phyloP scores from a whole-genome alignment of 2,113 vertebrate genomes.

The Scatophagus argus region DNA sequence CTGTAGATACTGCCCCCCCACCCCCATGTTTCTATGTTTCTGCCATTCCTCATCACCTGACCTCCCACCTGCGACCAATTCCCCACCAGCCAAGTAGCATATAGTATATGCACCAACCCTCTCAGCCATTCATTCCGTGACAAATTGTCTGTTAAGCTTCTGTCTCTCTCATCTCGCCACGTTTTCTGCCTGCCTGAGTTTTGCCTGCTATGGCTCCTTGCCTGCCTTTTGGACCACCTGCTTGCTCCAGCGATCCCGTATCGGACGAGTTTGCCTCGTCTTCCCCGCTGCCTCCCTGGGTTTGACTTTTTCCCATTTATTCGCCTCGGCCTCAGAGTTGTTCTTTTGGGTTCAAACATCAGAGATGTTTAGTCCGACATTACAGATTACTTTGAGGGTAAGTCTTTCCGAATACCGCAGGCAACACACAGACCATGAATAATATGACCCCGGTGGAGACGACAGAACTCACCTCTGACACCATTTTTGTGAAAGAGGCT shows the following conservation, averaged over 20 bases:
- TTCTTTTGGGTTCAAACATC: constrained; percentile 19
- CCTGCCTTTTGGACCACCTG: neutral
- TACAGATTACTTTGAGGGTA: neutral
- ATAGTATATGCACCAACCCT: neutral
- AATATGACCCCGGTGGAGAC: constrained; percentile 15
- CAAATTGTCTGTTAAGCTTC: neutral
- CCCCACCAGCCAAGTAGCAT: neutral
- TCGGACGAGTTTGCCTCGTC: neutral
- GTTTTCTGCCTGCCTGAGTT: neutral
- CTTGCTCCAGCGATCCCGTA: neutral
- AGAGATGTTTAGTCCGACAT: constrained; percentile 9
- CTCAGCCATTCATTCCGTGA: neutral
- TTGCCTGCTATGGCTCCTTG: neutral
- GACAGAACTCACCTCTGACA: constrained; percentile 26
- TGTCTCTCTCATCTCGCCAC: neutral
- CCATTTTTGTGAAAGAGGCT: neutral
- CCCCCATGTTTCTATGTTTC: neutral
- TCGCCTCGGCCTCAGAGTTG: neutral
- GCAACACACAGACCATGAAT: neutral
- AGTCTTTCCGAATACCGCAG: constrained; percentile 12
- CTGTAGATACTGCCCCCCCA: constrained; percentile 2
- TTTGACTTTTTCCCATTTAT: neutral
- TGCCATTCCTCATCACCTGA: neutral
- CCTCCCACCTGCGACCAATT: neutral
- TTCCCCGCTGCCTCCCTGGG: neutral